These are phyloP conservation scores for Maccullochella peelii DNA, from an alignment of 2,113 vertebrate species.

Conservation along the genomic window DNA sequence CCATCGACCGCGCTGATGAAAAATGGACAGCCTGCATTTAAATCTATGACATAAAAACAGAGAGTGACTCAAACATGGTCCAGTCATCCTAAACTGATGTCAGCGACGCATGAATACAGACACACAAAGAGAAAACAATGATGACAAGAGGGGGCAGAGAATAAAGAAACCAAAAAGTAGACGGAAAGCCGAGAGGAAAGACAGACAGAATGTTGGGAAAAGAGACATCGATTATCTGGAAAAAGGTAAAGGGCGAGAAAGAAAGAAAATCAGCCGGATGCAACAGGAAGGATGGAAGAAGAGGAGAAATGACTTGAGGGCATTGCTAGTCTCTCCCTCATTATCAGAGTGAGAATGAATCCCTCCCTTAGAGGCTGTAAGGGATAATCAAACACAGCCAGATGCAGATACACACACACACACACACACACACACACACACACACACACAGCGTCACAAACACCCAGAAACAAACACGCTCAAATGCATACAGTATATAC, in stretches of 20 bases:
- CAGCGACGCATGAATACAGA: constrained; percentile 21
- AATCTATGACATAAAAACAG: constrained; percentile 62
- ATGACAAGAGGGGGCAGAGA: constrained; percentile 7
- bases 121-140: not conserved
- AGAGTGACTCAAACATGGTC: constrained; percentile 39
- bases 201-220: not conserved
- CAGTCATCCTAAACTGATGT: constrained; percentile 42
- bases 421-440: constrained; percentile 30
- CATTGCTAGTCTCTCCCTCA: constrained; percentile 81
- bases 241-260: constrained; percentile 47
- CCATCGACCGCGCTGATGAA: constrained; percentile 63
- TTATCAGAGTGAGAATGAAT: constrained; percentile 84
- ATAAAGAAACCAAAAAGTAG: constrained; percentile 26
- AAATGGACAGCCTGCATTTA: constrained; percentile 63
- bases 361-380: constrained; percentile 77
- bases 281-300: constrained; percentile 75
- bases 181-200: constrained; percentile 1
- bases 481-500: constrained; percentile 39
- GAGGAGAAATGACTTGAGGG: constrained; percentile 82
- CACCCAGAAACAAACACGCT: constrained; percentile 36
- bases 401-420: constrained; percentile 43
- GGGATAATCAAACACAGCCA: constrained; percentile 81
- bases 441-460: constrained; percentile 37
- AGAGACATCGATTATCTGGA: constrained; percentile 32
- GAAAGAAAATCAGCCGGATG: constrained; percentile 47